A percentile compares a stretch with the other conserved stretches of the same genome.
These are phyloP conservation scores for Pyxicephalus adspersus DNA, from an alignment of 2,113 vertebrate species.

Conservation along the genomic window DNA sequence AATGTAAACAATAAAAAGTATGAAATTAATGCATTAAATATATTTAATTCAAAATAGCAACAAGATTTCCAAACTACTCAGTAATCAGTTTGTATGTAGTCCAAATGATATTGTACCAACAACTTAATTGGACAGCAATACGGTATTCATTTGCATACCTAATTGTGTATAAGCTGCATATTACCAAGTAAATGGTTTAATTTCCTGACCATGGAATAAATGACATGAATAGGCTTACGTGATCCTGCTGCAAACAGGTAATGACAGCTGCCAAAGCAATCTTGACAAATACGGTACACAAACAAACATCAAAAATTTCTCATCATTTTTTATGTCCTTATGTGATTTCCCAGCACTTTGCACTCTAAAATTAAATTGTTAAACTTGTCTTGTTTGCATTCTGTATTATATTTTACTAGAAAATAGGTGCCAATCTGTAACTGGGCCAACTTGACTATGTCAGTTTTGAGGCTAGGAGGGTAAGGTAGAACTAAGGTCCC, in stretches of 20 bases:
- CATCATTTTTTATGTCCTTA: background rate
- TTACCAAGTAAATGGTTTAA: slow-evolving; percentile 12
- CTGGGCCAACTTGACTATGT: no score
- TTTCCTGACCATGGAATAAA: slow-evolving; percentile 18
- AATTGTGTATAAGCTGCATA: slow-evolving; percentile 23
- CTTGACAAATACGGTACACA: slow-evolving; percentile 2
- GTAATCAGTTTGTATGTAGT: no score
- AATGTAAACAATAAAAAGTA: no score
- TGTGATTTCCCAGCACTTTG: background rate
- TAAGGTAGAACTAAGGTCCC: no score
- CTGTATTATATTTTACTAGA: no score
- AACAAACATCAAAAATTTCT: background rate
- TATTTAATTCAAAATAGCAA: no score
- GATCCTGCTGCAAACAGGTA: slow-evolving; percentile 22
- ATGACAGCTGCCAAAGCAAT: slow-evolving; percentile 17
- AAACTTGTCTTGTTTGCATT: no score
- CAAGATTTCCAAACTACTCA: no score
- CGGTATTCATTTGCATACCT: slow-evolving; percentile 10
- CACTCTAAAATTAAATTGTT: no score
- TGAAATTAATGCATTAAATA: no score
- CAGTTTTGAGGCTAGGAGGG: no score
- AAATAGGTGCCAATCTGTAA: no score
- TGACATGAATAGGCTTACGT: slow-evolving; percentile 8
- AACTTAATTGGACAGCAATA: slow-evolving; percentile 9
- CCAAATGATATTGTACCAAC: background rate